Evolutionary conservation across 1,140 invertebrate genomes (phyloP).

Genomic region (Stegodyphus dumicola): DNA sequence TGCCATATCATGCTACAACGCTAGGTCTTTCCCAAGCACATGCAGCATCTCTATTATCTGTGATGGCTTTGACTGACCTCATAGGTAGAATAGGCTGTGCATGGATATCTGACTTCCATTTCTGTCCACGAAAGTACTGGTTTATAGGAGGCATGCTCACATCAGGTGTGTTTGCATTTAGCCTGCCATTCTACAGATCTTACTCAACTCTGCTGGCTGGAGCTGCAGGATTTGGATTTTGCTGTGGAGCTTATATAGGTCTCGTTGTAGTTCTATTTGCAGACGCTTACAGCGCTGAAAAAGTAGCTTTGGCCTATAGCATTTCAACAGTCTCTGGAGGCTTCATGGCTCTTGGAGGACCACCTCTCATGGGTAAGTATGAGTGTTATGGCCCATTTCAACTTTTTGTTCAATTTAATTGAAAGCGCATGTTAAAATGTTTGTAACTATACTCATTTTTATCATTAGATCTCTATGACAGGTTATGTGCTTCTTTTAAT

Average conservation of each 20-base stretch:
- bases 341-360: conserved; percentile 50
- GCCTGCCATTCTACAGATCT: conserved; percentile 53
- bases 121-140: conserved; percentile 62
- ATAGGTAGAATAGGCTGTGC: conserved; percentile 61
- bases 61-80: conserved; percentile 61
- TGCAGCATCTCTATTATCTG: conserved; percentile 59
- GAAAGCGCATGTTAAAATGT: too few relatives aligned
- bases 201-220: conserved; percentile 52
- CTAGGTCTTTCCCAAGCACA: conserved; percentile 57
- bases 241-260: conserved; percentile 62
- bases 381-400: background rate
- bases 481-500: too few relatives aligned
- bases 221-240: conserved; percentile 59
- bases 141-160: conserved; percentile 61
- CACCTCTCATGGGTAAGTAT: conserved; percentile 57
- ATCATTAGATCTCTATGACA: too few relatives aligned
- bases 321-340: conserved; percentile 43
- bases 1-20: conserved; percentile 58
- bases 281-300: conserved; percentile 58
- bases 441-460: too few relatives aligned
- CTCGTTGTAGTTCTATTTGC: conserved; percentile 62
- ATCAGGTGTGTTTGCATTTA: conserved; percentile 60
- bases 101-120: conserved; percentile 62
- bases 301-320: conserved; percentile 58
- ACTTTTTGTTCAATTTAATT: too few relatives aligned